Conservation (phyloP, 2,888 invertebrate species). For the Abrostola triplasia region DNA sequence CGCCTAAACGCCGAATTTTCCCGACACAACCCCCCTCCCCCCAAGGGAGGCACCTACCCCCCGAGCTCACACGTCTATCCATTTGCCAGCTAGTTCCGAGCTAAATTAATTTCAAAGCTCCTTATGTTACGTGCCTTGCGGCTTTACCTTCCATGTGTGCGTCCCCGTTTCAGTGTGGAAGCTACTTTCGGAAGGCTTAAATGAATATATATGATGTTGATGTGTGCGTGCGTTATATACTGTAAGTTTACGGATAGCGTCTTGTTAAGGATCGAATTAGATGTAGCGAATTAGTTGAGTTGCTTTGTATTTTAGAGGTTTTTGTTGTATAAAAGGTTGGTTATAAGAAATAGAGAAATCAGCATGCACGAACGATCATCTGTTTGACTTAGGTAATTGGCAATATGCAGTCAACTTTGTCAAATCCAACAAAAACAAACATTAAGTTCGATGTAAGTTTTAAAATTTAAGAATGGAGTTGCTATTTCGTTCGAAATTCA, state of each 20-base stretch:
- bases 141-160: constrained; percentile 82
- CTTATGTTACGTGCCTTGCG: constrained; percentile 89
- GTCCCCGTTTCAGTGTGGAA: constrained; percentile 65
- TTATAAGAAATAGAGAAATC: too few relatives aligned
- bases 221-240: constrained; percentile 63
- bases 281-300: constrained; percentile 82
- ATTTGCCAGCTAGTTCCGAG: constrained; percentile 89
- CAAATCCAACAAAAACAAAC: too few relatives aligned
- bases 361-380: too few relatives aligned
- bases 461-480: too few relatives aligned
- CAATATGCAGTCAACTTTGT: too few relatives aligned
- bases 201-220: constrained; percentile 72
- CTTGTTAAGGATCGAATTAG: constrained; percentile 85
- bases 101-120: constrained; percentile 89
- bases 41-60: constrained; percentile 62
- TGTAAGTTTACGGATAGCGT: constrained; percentile 78
- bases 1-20: constrained; percentile 86
- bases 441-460: too few relatives aligned
- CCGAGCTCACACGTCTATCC: constrained; percentile 88
- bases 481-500: too few relatives aligned
- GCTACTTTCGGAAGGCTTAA: constrained; percentile 86
- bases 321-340: constrained; percentile 13
- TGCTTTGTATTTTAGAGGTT: constrained; percentile 59
- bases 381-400: too few relatives aligned
- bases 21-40: constrained; percentile 70